These are phyloP conservation scores for Sebastes nivosus DNA, from an alignment of 2,797 vertebrate genomes.

Conservation along the genomic window DNA sequence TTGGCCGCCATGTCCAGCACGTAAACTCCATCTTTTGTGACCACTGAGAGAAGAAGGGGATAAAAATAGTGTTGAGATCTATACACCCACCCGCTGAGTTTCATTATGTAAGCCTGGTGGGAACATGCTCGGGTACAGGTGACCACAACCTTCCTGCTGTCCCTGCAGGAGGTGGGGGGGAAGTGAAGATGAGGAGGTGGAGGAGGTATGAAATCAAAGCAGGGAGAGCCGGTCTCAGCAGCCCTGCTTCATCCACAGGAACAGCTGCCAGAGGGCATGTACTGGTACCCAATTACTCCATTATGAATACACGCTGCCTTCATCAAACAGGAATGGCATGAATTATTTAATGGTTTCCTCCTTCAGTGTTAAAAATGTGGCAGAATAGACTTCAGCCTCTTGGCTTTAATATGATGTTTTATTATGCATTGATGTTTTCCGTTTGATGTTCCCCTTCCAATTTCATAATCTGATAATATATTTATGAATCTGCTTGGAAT, in stretches of 20 bases:
- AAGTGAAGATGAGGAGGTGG: neutral
- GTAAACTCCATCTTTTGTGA: conserved; percentile 88
- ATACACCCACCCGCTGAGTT: neutral
- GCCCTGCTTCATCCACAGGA: conserved; percentile 38
- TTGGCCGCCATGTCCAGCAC: conserved; percentile 96
- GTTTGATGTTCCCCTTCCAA: conserved; percentile 43
- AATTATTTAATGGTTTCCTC: conserved; percentile 70
- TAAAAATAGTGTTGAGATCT: neutral
- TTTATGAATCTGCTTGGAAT: conserved; percentile 8
- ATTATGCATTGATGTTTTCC: conserved; percentile 40
- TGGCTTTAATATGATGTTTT: conserved; percentile 8
- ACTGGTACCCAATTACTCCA: conserved; percentile 65
- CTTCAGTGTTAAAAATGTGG: conserved; percentile 34
- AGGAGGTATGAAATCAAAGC: conserved; percentile 67
- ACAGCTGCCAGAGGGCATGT: conserved; percentile 67
- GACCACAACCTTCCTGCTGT: conserved; percentile 20
- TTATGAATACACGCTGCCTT: conserved; percentile 51
- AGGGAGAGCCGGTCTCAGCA: conserved; percentile 5
- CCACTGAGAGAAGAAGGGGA: conserved; percentile 77
- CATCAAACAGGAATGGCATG: conserved; percentile 71
- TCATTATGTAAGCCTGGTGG: neutral
- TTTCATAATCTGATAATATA: conserved; percentile 31
- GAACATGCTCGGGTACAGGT: neutral
- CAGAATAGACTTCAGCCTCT: conserved; percentile 31
- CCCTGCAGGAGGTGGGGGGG: conserved; percentile 21